Conservation (phyloP, 2,113 vertebrate genomes). For the Dissostichus mawsoni region DNA sequence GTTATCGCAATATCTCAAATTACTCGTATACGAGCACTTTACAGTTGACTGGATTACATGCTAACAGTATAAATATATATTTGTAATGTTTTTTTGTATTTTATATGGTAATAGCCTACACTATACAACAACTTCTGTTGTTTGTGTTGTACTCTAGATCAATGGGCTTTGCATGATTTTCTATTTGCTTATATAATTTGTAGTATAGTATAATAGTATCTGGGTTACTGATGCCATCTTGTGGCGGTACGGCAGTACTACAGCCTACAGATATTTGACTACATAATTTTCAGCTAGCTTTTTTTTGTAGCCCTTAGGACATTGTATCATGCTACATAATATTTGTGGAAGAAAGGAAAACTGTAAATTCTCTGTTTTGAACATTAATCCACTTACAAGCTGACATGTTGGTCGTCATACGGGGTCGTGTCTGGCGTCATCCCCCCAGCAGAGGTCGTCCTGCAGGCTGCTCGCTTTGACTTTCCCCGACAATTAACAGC, state of each 20-base stretch:
- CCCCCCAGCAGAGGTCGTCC: constrained; percentile 71
- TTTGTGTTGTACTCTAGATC: neutral
- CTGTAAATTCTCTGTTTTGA: neutral
- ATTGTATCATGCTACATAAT: neutral
- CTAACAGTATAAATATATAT: neutral
- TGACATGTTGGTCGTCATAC: too few relatives aligned
- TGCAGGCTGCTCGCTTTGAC: constrained; percentile 1
- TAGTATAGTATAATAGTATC: neutral
- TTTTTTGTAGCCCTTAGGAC: neutral
- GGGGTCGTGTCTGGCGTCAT: neutral
- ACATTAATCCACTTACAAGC: neutral
- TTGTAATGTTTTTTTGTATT: neutral
- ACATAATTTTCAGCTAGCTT: neutral
- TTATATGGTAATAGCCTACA: neutral
- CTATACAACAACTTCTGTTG: neutral
- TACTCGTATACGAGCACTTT: neutral
- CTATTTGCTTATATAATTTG: neutral
- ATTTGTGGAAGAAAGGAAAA: neutral
- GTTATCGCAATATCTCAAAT: neutral
- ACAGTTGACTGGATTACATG: neutral
- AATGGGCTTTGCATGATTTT: neutral
- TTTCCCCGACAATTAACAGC: constrained; percentile 49
- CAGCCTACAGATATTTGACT: neutral
- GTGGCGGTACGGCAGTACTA: constrained; percentile 35
- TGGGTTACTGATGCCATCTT: constrained; percentile 39